Evolutionary conservation across 2,797 vertebrate genomes (phyloP).

Genomic region (Hyperoplus lanceolatus): DNA sequence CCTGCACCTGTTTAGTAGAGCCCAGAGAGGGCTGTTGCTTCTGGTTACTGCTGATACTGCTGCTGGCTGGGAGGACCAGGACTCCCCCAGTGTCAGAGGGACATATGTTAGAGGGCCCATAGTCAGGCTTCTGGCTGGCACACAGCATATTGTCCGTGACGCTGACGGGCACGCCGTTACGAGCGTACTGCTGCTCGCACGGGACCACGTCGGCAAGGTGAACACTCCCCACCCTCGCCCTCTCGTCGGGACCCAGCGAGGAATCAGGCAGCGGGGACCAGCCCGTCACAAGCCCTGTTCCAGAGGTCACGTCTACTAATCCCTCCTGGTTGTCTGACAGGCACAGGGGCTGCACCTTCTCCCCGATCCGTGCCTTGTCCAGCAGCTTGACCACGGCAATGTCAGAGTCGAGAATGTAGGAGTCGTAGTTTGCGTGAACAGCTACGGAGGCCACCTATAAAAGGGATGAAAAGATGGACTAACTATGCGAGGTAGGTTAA

Average conservation of each 20-base stretch:
- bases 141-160: slow-evolving; percentile 98
- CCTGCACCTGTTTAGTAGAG: slow-evolving; percentile 59
- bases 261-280: slow-evolving; percentile 90
- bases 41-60: slow-evolving; percentile 24
- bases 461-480: slow-evolving; percentile 3
- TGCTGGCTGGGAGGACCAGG: slow-evolving; percentile 85
- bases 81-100: slow-evolving; percentile 96
- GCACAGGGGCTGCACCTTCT: slow-evolving; percentile 92
- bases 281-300: slow-evolving; percentile 88
- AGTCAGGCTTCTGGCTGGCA: slow-evolving; percentile 85
- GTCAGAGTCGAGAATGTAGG: slow-evolving; percentile 94
- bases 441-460: slow-evolving; percentile 91
- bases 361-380: slow-evolving; percentile 94
- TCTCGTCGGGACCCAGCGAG: slow-evolving; percentile 85
- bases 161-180: slow-evolving; percentile 90
- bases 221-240: slow-evolving; percentile 89
- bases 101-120: slow-evolving; percentile 90
- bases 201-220: slow-evolving; percentile 90
- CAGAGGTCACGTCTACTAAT: slow-evolving; percentile 64
- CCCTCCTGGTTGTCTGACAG: slow-evolving; percentile 82
- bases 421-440: slow-evolving; percentile 94
- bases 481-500: not conserved
- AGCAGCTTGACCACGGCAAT: slow-evolving; percentile 93
- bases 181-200: slow-evolving; percentile 96
- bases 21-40: slow-evolving; percentile 35